Percentiles rank a stretch among this genome's conserved stretches.
Conservation (phyloP, 2,888 invertebrate genomes). For the Harpalus rufipes region DNA sequence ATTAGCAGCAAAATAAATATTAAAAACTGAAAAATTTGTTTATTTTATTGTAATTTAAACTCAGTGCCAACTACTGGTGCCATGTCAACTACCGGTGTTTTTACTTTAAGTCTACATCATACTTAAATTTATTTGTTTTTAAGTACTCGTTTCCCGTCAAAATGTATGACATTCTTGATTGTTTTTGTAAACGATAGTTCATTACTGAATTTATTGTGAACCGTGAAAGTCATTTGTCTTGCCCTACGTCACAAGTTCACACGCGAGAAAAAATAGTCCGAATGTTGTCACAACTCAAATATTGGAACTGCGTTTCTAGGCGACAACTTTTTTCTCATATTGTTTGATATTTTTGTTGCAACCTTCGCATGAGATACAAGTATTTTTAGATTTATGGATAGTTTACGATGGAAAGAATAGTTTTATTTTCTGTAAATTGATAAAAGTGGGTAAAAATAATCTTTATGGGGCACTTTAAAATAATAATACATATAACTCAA, state of each 20-base stretch:
- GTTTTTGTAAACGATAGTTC: not conserved
- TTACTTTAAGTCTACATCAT: no score
- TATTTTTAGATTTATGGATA: conserved; percentile 13
- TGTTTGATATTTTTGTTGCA: conserved; percentile 7
- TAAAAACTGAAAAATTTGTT: no score
- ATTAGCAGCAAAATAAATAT: no score
- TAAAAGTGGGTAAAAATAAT: not conserved
- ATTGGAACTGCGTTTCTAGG: conserved; percentile 6
- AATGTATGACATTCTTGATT: no score
- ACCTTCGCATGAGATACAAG: not conserved
- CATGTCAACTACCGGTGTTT: no score
- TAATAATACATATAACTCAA: no score
- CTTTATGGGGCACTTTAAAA: not conserved
- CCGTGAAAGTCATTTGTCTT: not conserved
- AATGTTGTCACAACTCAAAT: not conserved
- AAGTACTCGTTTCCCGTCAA: no score
- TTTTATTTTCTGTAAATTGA: conserved; percentile 7
- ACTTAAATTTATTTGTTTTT: no score
- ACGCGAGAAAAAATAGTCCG: not conserved
- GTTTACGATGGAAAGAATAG: not conserved
- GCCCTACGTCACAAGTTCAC: not conserved
- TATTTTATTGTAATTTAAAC: no score
- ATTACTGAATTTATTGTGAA: not conserved
- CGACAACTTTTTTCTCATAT: not conserved
- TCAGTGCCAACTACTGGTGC: no score